phyloP scores from a whole-genome alignment of 2,888 invertebrate species.

The Tolmerus cingulatus region DNA sequence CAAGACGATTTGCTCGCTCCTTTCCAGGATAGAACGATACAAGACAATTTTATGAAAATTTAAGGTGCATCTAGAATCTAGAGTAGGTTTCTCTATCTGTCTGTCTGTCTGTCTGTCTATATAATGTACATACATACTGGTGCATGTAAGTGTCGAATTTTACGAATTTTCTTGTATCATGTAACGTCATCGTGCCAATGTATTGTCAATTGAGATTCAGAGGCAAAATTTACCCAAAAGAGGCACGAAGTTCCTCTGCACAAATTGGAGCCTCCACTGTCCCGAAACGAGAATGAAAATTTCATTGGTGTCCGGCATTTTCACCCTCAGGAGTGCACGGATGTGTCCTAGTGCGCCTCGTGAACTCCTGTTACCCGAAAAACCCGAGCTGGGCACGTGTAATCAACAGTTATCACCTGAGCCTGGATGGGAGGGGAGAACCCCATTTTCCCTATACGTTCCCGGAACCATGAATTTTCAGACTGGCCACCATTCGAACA shows the following conservation, averaged over 20 bases:
- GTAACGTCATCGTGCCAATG: background rate
- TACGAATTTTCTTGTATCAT: background rate
- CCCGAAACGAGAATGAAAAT: background rate
- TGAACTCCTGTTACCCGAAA: background rate
- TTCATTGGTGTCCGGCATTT: background rate
- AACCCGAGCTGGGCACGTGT: background rate
- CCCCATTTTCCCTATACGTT: background rate
- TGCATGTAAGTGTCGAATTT: background rate
- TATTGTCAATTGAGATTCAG: background rate
- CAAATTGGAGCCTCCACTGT: background rate
- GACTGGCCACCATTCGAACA: background rate
- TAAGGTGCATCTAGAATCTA: background rate
- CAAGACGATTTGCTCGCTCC: background rate
- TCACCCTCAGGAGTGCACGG: background rate
- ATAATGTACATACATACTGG: background rate
- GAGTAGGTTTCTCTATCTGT: background rate
- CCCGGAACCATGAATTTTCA: background rate
- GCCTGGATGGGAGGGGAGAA: background rate
- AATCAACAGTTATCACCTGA: constrained; percentile 21
- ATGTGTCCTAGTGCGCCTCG: background rate
- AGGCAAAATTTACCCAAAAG: background rate
- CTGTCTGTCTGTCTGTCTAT: too few relatives aligned
- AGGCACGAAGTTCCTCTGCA: background rate
- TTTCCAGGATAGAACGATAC: background rate
- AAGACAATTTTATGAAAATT: constrained; percentile 5